phyloP scores from a whole-genome alignment of 2,888 invertebrate species.

The Cheilosia pagana region DNA sequence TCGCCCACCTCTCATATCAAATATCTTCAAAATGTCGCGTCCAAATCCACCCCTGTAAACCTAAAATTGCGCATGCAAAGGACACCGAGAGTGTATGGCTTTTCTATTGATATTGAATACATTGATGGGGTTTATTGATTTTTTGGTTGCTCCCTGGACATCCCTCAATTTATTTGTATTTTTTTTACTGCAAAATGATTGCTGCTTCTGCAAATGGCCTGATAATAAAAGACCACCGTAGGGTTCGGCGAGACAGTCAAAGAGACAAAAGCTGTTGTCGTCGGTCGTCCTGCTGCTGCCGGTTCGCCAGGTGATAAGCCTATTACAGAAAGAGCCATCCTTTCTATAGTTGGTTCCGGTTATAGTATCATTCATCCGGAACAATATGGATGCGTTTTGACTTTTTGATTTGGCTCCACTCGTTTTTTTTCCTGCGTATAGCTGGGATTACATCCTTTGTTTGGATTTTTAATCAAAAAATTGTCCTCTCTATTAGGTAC shows the following conservation, averaged over 20 bases:
- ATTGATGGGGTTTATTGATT: constrained; percentile 68
- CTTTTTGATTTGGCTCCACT: constrained; percentile 27
- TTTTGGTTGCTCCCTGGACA: constrained; percentile 35
- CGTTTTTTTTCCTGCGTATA: constrained; percentile 8
- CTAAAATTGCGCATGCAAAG: constrained; percentile 26
- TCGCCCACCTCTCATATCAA: not conserved
- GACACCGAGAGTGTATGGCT: constrained; percentile 18
- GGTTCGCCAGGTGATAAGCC: constrained; percentile 66
- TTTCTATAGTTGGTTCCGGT: not conserved
- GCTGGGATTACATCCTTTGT: constrained; percentile 42
- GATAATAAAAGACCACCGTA: constrained; percentile 33
- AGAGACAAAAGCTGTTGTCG: constrained; percentile 42
- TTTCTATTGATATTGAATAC: constrained; percentile 55
- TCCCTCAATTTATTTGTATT: constrained; percentile 50
- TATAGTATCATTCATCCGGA: constrained; percentile 33
- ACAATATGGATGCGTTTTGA: constrained; percentile 57
- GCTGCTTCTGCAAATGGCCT: constrained; percentile 47
- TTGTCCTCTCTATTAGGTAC: constrained; percentile 48
- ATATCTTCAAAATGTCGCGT: not conserved
- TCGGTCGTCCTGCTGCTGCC: not conserved
- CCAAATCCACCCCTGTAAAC: constrained; percentile 13
- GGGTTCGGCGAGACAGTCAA: constrained; percentile 10
- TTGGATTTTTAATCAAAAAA: constrained; percentile 49
- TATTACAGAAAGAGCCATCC: constrained; percentile 38
- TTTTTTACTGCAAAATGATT: constrained; percentile 22